These are phyloP conservation scores for Sycophila sp. DNA, from an alignment of 1,140 invertebrate species.

Conservation along the genomic window DNA sequence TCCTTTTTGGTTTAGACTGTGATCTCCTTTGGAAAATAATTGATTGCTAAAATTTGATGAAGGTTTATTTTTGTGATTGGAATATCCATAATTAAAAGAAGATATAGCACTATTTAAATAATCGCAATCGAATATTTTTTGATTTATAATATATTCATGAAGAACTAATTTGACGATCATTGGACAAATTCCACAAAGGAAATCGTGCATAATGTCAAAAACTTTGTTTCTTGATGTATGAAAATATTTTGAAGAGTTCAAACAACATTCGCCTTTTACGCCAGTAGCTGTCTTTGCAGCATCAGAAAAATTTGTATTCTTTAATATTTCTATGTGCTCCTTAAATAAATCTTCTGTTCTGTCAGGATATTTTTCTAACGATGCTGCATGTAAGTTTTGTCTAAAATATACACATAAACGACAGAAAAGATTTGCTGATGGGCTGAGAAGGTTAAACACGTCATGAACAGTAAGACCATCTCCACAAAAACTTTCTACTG, in stretches of 20 bases:
- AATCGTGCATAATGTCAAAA: slow-evolving; percentile 43
- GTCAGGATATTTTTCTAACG: neutral
- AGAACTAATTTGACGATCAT: slow-evolving; percentile 39
- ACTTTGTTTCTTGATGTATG: slow-evolving; percentile 41
- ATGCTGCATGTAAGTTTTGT: slow-evolving; percentile 39
- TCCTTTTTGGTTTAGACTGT: no score
- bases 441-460: slow-evolving; percentile 40
- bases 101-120: neutral
- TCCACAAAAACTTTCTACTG: slow-evolving; percentile 20
- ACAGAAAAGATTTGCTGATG: slow-evolving; percentile 45
- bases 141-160: slow-evolving; percentile 12
- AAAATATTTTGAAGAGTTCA: slow-evolving; percentile 40
- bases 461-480: slow-evolving; percentile 42
- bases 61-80: neutral
- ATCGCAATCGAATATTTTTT: neutral
- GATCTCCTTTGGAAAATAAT: no score
- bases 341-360: slow-evolving; percentile 27
- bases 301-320: slow-evolving; percentile 24
- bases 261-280: slow-evolving; percentile 36
- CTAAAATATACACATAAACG: slow-evolving; percentile 40
- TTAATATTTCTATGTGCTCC: slow-evolving; percentile 22
- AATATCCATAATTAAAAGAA: neutral
- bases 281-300: slow-evolving; percentile 31
- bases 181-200: slow-evolving; percentile 40
- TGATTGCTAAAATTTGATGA: neutral